These are phyloP conservation scores for Asbolus verrucosus DNA, from an alignment of 1,140 invertebrate genomes.

Conservation along the genomic window DNA sequence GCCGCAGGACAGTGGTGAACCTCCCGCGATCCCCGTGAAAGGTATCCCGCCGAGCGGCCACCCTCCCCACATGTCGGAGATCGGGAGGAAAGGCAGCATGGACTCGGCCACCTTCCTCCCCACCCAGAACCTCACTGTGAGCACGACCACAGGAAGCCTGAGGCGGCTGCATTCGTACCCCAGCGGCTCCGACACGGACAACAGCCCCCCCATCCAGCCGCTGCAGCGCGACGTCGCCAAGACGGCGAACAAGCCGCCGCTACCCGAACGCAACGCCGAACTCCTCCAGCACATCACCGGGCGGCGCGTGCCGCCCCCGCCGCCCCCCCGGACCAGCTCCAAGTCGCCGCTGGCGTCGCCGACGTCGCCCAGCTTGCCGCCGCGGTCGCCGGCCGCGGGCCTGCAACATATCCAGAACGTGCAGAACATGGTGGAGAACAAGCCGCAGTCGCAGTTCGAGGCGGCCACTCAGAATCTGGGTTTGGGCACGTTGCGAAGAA, in stretches of 20 bases:
- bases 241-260: slow-evolving; percentile 73
- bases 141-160: slow-evolving; percentile 68
- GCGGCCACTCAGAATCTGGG: slow-evolving; percentile 63
- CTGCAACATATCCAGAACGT: slow-evolving; percentile 64
- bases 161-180: slow-evolving; percentile 81
- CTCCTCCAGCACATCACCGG: slow-evolving; percentile 73
- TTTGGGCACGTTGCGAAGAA: slow-evolving; percentile 61
- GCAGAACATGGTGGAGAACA: slow-evolving; percentile 60
- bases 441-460: slow-evolving; percentile 63
- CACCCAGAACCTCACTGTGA: slow-evolving; percentile 62
- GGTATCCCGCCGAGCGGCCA: slow-evolving; percentile 60
- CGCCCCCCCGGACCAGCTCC: slow-evolving; percentile 85
- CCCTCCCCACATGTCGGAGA: slow-evolving; percentile 66
- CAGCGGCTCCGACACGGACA: slow-evolving; percentile 79
- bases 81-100: slow-evolving; percentile 70
- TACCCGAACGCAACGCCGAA: slow-evolving; percentile 83
- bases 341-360: slow-evolving; percentile 85
- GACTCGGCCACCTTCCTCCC: slow-evolving; percentile 67
- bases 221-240: no score
- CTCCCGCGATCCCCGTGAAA: slow-evolving; percentile 60
- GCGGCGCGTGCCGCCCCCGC: slow-evolving; percentile 85
- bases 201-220: slow-evolving; percentile 74
- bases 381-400: slow-evolving; percentile 65
- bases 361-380: slow-evolving; percentile 74
- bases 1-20: slow-evolving; percentile 56